Percentiles rank a stretch among this genome's conserved stretches.
Conservation (phyloP, 2,797 vertebrate species). For the Gymnoscopelus microlampas region DNA sequence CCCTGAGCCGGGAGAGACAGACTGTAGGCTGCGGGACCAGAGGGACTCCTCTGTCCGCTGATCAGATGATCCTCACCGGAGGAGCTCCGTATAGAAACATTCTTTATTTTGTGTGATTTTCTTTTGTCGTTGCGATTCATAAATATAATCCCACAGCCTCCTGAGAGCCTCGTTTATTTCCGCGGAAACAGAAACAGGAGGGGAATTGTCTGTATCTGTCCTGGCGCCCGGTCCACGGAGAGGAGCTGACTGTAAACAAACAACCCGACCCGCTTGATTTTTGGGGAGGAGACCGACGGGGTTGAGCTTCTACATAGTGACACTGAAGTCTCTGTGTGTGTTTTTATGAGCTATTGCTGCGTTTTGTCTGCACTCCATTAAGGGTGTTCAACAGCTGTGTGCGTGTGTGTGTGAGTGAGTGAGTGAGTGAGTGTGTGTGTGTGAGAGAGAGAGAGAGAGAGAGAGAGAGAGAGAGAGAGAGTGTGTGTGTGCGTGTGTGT, state of each 20-base stretch:
- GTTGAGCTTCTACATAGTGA: no score
- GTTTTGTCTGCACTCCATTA: constrained; percentile 12
- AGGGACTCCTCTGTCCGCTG: constrained; percentile 35
- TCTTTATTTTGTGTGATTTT: no score
- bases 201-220: constrained; percentile 33
- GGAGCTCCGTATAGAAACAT: not conserved
- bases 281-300: no score
- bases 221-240: constrained; percentile 33
- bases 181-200: constrained; percentile 28
- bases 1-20: constrained; percentile 74
- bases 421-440: not conserved
- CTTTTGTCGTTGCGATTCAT: no score
- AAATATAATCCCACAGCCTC: no score
- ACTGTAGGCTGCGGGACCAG: constrained; percentile 29
- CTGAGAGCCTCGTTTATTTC: constrained; percentile 31
- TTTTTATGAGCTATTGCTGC: constrained; percentile 27
- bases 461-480: no score
- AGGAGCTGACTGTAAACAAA: constrained; percentile 73
- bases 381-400: constrained; percentile 40
- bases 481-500: not conserved
- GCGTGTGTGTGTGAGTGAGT: not conserved
- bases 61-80: constrained; percentile 33
- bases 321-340: constrained; percentile 22
- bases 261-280: constrained; percentile 27
- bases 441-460: no score